phyloP scores from a whole-genome alignment of 2,888 invertebrate genomes.

The Tinea pellionella region DNA sequence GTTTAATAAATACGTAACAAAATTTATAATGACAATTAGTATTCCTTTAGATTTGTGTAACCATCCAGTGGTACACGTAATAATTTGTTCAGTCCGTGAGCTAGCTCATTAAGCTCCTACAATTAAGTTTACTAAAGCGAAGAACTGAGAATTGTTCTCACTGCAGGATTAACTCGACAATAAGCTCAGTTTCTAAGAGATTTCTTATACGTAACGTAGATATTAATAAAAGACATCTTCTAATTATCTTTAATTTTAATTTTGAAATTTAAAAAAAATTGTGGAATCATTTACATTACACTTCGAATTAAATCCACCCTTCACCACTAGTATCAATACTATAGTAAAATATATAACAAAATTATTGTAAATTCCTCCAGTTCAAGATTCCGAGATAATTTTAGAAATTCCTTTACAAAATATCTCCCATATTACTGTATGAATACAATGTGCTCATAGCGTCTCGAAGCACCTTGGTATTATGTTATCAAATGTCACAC shows the following conservation, averaged over 20 bases:
- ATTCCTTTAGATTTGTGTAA: not conserved
- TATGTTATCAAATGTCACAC: constrained; percentile 3
- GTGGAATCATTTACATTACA: too few relatives aligned
- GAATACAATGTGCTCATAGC: not conserved
- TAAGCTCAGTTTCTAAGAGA: not conserved
- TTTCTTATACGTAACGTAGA: not conserved
- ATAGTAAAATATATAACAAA: too few relatives aligned
- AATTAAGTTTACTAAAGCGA: constrained; percentile 11
- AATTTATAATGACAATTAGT: not conserved
- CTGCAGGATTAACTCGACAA: not conserved
- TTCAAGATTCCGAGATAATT: too few relatives aligned
- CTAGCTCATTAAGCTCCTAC: constrained; percentile 34
- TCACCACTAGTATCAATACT: too few relatives aligned
- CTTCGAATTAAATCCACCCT: too few relatives aligned
- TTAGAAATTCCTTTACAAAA: not conserved
- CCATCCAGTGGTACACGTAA: not conserved
- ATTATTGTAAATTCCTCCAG: too few relatives aligned
- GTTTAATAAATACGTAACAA: too few relatives aligned
- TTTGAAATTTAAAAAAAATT: too few relatives aligned
- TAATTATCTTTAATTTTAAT: too few relatives aligned
- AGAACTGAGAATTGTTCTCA: not conserved
- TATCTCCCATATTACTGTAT: not conserved
- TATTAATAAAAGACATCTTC: too few relatives aligned
- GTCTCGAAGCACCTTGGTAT: not conserved
- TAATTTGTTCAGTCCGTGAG: constrained; percentile 19